Percentiles rank a stretch among this genome's conserved stretches.
These are phyloP conservation scores for Theretra japonica DNA, from an alignment of 2,888 invertebrate species.

Conservation along the genomic window DNA sequence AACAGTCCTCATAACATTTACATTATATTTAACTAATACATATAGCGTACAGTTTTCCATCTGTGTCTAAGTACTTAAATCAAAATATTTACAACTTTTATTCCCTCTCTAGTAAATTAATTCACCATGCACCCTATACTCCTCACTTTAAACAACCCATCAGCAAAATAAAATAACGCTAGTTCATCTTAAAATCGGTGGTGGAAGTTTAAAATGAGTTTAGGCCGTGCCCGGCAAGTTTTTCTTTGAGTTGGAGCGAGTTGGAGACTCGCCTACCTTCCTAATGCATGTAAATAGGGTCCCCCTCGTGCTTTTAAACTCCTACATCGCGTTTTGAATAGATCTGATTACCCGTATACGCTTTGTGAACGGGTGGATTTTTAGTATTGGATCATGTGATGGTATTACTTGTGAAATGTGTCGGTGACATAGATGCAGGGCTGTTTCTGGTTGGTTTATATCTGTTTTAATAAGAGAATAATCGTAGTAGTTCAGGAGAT, in stretches of 20 bases:
- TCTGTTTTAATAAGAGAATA: too few species aligned
- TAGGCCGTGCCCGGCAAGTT: constrained; percentile 54
- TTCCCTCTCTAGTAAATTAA: too few species aligned
- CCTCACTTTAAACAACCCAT: not conserved
- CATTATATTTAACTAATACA: too few species aligned
- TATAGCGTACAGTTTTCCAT: too few species aligned
- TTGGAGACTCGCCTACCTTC: constrained; percentile 71
- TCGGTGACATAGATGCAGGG: too few species aligned
- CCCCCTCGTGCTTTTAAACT: constrained; percentile 46
- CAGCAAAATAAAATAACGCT: not conserved
- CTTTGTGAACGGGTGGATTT: not conserved
- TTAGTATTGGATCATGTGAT: not conserved
- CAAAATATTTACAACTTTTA: too few species aligned
- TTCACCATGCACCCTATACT: too few species aligned
- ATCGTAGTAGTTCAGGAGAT: too few species aligned
- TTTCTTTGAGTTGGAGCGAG: constrained; percentile 64
- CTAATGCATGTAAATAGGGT: constrained; percentile 71
- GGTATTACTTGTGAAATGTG: not conserved
- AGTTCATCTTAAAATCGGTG: constrained; percentile 45
- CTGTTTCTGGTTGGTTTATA: not conserved
- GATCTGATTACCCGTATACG: constrained; percentile 39
- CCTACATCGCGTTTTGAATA: constrained; percentile 43
- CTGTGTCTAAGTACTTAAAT: too few species aligned
- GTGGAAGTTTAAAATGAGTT: constrained; percentile 64
- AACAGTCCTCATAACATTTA: too few species aligned